Conservation (phyloP, 2,113 vertebrate species). For the Rhynchomys soricoides region DNA sequence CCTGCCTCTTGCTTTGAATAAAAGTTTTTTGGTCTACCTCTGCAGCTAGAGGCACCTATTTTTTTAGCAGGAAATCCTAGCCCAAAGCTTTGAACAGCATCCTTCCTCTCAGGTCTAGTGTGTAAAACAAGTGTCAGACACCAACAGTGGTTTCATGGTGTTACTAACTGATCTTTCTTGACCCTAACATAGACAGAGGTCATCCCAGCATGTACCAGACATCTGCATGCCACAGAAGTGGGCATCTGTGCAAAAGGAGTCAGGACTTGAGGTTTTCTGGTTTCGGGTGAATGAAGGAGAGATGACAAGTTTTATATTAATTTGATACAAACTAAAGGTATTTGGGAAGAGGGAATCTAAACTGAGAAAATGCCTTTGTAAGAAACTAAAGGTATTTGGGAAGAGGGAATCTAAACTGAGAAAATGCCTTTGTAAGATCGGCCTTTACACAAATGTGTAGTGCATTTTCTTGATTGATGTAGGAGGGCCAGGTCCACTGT, state of each 20-base stretch:
- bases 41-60: neutral
- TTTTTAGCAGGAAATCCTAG: neutral
- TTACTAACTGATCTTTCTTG: neutral
- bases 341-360: neutral
- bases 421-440: neutral
- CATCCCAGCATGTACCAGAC: neutral
- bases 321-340: neutral
- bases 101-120: neutral
- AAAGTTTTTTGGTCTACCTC: neutral
- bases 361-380: no score
- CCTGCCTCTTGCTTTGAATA: constrained; percentile 6
- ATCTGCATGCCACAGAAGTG: neutral
- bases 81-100: rapidly evolving
- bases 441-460: neutral
- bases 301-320: neutral
- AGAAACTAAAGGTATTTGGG: neutral
- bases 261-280: neutral
- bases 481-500: neutral
- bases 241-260: neutral
- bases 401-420: neutral
- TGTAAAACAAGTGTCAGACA: neutral
- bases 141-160: no score
- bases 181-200: neutral
- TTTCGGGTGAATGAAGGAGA: neutral
- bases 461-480: neutral